Conservation (phyloP, 1,140 invertebrate genomes). For the Calephelis nemesis region DNA sequence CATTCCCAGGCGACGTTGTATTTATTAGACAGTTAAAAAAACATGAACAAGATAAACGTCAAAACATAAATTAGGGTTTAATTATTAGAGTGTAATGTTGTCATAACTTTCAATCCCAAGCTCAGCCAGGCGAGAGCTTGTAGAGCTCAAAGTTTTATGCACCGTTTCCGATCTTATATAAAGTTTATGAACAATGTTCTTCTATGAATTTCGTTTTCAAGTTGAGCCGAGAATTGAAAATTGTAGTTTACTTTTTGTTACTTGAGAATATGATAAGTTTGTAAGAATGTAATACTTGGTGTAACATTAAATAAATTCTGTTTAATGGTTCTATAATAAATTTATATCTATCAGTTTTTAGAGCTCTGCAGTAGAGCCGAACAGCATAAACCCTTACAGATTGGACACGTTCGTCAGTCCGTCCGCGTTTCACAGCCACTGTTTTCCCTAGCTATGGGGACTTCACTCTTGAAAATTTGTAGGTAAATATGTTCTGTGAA, state of each 20-base stretch:
- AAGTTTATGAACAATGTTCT: slow-evolving; percentile 9
- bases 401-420: too few relatives aligned
- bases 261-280: neutral
- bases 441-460: too few relatives aligned
- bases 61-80: neutral
- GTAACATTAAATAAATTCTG: neutral
- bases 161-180: slow-evolving; percentile 13
- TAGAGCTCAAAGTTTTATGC: neutral
- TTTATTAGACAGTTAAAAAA: too few relatives aligned
- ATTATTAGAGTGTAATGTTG: neutral
- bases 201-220: slow-evolving; percentile 14
- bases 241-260: neutral
- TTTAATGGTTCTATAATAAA: neutral
- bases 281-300: neutral
- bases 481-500: too few relatives aligned
- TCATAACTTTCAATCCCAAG: slow-evolving; percentile 2
- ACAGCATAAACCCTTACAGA: too few relatives aligned
- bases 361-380: too few relatives aligned
- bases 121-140: neutral
- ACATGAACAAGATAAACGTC: too few relatives aligned
- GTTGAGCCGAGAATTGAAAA: neutral
- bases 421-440: too few relatives aligned
- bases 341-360: too few relatives aligned
- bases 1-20: too few relatives aligned
- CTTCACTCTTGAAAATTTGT: too few relatives aligned